Base-by-base conservation (phyloP, 2,888 invertebrate species). In the Rhagophthalmus giganteus region DNA sequence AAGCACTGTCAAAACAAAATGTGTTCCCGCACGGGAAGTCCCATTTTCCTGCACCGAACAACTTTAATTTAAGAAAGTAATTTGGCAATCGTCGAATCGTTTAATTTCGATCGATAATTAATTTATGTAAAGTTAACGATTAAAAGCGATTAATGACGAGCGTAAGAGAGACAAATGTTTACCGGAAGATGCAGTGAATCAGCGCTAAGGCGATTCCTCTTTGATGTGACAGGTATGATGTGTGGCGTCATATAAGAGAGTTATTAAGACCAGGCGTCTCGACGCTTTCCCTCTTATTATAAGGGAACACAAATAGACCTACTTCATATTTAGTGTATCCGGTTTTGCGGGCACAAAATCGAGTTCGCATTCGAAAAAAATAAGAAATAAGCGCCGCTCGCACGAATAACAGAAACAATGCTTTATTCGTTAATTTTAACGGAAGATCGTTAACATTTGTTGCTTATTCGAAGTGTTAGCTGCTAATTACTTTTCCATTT, bases 221-320 rank as follows among this genome's bases (percentile, higher is more conserved):
- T 57, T 57, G 57, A 57, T 49, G 55, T 57, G 57, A 46, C 55
- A 55, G 52, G 52, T 46, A 58, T 59, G 58, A 60, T 60, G 53
- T 58, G 59, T 60, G 51, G 56, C 57, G 54, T 53, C 55, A 54
- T 51, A 57, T 54, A 57, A 56, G 54, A 57, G 56, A 61, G 59
- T 61, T 61, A 60, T 61, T 61, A 61, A 56, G 53, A 54, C 51
- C 58, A 56, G 55, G 61, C 61, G 61, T 59, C 57, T 55, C 42
- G 53, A 38, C 60, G 58, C 52, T 57, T 58, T 57, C 55, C 58
- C 57, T 58, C 55, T 57, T 60, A 60, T 60, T 61, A n/a, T n/a
- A 60, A 61, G 47, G 54, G 41, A 54, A 58, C 61, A 58, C 61
- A 61, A 59, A 61, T 61, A 61, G 56, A 61, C 57, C 53, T n/a